phyloP scores from a whole-genome alignment of 2,888 invertebrate genomes.

The Calliphora vomitoria region DNA sequence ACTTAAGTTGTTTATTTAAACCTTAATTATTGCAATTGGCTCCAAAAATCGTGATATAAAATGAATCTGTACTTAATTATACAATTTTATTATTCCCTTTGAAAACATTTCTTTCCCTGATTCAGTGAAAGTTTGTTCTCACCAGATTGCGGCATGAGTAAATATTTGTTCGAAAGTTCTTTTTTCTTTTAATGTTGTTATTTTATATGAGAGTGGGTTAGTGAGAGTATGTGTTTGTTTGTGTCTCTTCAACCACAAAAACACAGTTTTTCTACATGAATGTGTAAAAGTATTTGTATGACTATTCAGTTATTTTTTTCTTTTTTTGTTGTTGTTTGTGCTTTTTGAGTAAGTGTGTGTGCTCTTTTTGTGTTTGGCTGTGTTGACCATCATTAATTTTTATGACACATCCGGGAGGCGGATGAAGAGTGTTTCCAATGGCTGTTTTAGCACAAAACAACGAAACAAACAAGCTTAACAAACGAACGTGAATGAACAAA shows the following conservation, averaged over 20 bases:
- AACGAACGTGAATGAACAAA: background rate
- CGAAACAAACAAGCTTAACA: slow-evolving; percentile 2
- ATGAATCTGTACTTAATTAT: slow-evolving; percentile 13
- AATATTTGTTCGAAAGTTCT: slow-evolving; percentile 7
- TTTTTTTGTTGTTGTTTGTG: background rate
- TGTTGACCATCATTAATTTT: slow-evolving; percentile 62
- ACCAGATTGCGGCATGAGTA: background rate
- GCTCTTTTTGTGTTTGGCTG: slow-evolving; percentile 13
- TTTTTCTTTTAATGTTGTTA: background rate
- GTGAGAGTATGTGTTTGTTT: background rate
- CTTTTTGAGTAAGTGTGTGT: background rate
- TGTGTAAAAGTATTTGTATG: background rate
- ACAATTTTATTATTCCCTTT: slow-evolving; percentile 3
- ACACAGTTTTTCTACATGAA: slow-evolving; percentile 3
- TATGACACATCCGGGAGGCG: slow-evolving; percentile 62
- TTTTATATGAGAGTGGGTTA: background rate
- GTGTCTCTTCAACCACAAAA: background rate
- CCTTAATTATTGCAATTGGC: background rate
- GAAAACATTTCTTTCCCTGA: background rate
- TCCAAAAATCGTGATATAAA: background rate
- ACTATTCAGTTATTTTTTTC: background rate
- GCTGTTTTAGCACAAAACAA: slow-evolving; percentile 14
- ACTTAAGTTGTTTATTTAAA: background rate
- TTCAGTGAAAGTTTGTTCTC: slow-evolving; percentile 15
- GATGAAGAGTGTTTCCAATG: slow-evolving; percentile 42